phyloP scores from a whole-genome alignment of 1,140 invertebrate species.

The Drosophila ananassae region DNA sequence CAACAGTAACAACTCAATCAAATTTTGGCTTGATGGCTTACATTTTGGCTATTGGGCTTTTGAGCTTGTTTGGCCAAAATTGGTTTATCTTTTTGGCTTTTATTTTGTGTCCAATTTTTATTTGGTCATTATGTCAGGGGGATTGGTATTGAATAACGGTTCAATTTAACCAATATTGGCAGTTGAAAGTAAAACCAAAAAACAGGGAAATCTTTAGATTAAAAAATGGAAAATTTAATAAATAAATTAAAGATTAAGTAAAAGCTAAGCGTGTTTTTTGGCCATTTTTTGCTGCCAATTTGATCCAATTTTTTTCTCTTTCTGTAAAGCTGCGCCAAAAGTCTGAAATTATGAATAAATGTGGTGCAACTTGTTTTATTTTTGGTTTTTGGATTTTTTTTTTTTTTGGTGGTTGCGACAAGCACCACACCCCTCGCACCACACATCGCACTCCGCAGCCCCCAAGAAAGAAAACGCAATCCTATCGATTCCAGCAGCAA shows the following conservation, averaged over 20 bases:
- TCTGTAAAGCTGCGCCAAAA: constrained; percentile 4
- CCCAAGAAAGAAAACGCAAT: constrained; percentile 12
- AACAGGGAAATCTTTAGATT: not conserved
- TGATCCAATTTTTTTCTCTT: not conserved
- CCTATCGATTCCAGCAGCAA: constrained; percentile 52
- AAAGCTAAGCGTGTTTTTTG: not conserved
- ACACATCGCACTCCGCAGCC: not conserved
- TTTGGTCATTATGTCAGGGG: constrained; percentile 66
- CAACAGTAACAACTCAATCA: constrained; percentile 55
- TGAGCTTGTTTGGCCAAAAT: constrained; percentile 55
- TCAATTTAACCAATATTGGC: constrained; percentile 35
- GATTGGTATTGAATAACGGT: constrained; percentile 41
- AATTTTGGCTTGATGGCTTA: constrained; percentile 25
- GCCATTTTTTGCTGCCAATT: not conserved
- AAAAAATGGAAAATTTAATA: not conserved
- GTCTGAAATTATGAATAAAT: constrained; percentile 61
- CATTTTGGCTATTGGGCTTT: constrained; percentile 22
- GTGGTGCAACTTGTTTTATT: constrained; percentile 63
- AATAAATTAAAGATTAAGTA: not conserved
- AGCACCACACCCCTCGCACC: constrained; percentile 9
- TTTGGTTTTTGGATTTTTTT: constrained; percentile 20
- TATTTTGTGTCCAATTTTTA: constrained; percentile 2
- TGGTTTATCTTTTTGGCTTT: constrained; percentile 34
- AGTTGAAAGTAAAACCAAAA: constrained; percentile 4
- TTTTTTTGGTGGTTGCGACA: constrained; percentile 3